Conservation (phyloP, 2,888 invertebrate genomes). For the Rotaria sp. region DNA sequence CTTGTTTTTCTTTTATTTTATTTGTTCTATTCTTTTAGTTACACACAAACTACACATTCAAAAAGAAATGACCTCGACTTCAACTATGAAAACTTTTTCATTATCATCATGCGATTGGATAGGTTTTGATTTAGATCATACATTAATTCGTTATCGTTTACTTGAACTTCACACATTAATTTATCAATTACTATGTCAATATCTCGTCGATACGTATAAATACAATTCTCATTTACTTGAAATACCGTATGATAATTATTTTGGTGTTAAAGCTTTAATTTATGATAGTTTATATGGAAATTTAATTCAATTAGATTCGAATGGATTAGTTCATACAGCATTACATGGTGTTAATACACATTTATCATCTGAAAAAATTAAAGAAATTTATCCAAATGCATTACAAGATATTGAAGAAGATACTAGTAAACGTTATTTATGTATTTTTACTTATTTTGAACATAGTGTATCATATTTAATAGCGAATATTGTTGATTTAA, state of each 20-base stretch:
- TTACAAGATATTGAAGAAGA: neutral
- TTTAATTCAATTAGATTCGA: neutral
- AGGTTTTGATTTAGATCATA: neutral
- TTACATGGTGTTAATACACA: neutral
- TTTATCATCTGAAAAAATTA: neutral
- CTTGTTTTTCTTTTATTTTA: no score
- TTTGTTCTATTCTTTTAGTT: no score
- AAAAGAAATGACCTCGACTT: neutral
- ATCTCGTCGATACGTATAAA: neutral
- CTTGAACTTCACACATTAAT: neutral
- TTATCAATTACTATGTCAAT: neutral
- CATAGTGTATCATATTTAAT: neutral
- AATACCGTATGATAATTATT: neutral
- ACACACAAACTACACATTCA: no score
- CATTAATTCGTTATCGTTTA: neutral
- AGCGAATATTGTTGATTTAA: neutral
- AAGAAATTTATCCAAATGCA: neutral
- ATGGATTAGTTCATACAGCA: neutral
- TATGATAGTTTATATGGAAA: slow-evolving; percentile 4
- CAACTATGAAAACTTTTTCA: neutral
- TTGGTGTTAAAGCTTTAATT: neutral
- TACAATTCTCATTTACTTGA: neutral
- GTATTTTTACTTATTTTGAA: neutral
- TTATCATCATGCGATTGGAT: neutral
- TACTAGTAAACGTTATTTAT: neutral